phyloP scores from a whole-genome alignment of 2,888 invertebrate genomes.

The Apodemia hepburni region DNA sequence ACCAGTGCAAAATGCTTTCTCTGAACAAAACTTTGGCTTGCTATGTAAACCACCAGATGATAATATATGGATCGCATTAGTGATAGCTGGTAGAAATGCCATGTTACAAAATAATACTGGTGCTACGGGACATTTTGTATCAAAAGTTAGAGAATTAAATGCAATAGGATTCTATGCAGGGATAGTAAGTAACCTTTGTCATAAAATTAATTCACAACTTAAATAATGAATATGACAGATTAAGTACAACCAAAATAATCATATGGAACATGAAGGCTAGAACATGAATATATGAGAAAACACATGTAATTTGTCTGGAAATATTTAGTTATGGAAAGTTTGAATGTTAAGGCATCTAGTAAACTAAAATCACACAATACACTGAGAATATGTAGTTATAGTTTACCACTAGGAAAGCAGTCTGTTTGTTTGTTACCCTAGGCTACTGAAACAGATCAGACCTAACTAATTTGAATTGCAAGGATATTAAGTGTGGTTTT shows the following conservation, averaged over 20 bases:
- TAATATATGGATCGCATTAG: constrained; percentile 77
- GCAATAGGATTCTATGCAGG: constrained; percentile 80
- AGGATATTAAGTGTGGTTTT: neutral
- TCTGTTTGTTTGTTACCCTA: neutral
- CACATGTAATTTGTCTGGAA: too few species aligned
- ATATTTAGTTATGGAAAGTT: too few species aligned
- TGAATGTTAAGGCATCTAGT: too few species aligned
- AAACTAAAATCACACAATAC: too few species aligned
- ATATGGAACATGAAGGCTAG: neutral
- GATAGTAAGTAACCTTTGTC: constrained; percentile 60
- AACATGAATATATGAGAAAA: neutral
- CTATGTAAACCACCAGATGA: constrained; percentile 49
- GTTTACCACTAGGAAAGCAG: too few species aligned
- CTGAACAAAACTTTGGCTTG: constrained; percentile 69
- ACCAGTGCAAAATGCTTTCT: constrained; percentile 65
- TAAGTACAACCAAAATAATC: neutral
- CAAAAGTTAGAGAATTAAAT: constrained; percentile 83
- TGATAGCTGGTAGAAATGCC: constrained; percentile 82
- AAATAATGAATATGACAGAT: neutral
- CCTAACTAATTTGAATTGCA: neutral
- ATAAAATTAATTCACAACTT: neutral
- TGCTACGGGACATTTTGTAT: constrained; percentile 78
- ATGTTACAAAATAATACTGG: constrained; percentile 68
- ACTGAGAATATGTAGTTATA: too few species aligned
- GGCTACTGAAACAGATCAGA: neutral